Evolutionary conservation across 2,888 invertebrate species (phyloP).

Genomic region (Epirrhoe alternata): DNA sequence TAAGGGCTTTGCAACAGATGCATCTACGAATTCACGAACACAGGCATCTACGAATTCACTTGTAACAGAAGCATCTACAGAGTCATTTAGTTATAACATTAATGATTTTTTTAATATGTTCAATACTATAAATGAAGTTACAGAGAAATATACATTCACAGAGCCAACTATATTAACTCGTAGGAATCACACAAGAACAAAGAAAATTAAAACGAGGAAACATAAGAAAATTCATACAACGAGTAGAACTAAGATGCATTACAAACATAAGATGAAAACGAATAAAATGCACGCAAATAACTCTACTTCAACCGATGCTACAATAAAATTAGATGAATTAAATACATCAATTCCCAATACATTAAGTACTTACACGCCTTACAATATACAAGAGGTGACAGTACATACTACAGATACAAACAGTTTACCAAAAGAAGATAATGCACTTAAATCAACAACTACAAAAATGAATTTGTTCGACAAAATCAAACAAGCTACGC

Average conservation of each 20-base stretch:
- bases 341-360: neutral
- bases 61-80: neutral
- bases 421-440: neutral
- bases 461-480: slow-evolving; percentile 11
- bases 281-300: slow-evolving; percentile 4
- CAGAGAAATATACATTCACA: slow-evolving; percentile 31
- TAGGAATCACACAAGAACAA: slow-evolving; percentile 4
- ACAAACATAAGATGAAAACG: slow-evolving; percentile 6
- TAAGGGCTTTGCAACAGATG: neutral
- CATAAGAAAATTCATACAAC: slow-evolving; percentile 16
- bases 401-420: neutral
- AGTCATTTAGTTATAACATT: slow-evolving; percentile 45
- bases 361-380: neutral
- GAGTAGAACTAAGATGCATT: slow-evolving; percentile 11
- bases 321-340: neutral
- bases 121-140: slow-evolving; percentile 38
- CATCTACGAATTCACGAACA: slow-evolving; percentile 13
- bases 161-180: slow-evolving; percentile 26
- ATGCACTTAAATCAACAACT: neutral
- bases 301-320: neutral
- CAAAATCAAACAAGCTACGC: slow-evolving; percentile 14
- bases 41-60: neutral
- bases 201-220: slow-evolving; percentile 18
- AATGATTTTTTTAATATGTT: slow-evolving; percentile 53
- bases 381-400: neutral